Conservation (phyloP, 2,113 vertebrate species). For the Amphilophus citrinellus region DNA sequence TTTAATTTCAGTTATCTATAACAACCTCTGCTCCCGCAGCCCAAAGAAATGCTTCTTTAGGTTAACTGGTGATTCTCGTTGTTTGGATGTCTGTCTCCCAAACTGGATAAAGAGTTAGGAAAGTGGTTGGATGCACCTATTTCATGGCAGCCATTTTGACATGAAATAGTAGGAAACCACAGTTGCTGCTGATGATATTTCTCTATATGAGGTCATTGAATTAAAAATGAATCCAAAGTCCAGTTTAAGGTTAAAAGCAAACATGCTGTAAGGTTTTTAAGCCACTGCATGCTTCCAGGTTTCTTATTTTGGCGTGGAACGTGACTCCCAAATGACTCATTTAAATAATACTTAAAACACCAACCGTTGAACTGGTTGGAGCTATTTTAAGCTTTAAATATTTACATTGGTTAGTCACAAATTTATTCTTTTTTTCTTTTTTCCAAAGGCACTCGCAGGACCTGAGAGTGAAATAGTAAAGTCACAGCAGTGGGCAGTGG, state of each 20-base stretch:
- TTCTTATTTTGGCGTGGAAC: background rate
- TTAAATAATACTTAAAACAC: background rate
- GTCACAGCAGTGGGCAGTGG: conserved; percentile 28
- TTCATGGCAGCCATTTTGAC: background rate
- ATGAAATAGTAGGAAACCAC: background rate
- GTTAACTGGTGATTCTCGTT: background rate
- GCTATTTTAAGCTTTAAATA: conserved; percentile 7
- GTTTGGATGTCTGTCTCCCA: background rate
- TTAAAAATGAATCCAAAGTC: background rate
- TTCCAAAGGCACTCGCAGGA: background rate
- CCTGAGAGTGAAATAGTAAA: background rate
- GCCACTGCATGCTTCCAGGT: background rate
- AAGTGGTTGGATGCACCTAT: background rate
- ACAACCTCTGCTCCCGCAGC: background rate
- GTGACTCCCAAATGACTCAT: conserved; percentile 14
- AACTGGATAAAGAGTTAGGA: background rate
- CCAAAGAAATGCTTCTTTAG: background rate
- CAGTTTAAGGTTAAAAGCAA: background rate
- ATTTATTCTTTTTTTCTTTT: background rate
- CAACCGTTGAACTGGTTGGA: background rate
- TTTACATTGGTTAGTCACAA: conserved; percentile 21
- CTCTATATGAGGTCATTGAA: background rate
- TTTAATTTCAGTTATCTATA: too few species aligned
- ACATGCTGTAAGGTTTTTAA: background rate
- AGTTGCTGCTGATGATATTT: background rate